Evolutionary conservation across 2,113 vertebrate genomes (phyloP).

Genomic region (Lophura nycthemera): DNA sequence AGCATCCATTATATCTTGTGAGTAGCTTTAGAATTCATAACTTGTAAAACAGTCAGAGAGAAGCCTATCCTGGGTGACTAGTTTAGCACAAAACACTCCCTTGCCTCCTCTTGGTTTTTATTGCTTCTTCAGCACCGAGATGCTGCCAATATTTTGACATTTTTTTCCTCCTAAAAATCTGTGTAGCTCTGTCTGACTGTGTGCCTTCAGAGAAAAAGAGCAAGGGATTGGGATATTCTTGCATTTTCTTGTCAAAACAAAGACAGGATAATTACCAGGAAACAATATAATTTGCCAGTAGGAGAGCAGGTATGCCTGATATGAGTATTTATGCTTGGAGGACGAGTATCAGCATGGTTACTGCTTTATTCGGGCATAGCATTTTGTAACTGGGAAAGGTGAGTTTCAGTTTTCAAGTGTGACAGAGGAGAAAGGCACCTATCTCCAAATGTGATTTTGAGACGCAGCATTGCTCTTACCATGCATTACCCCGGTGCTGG

Average conservation of each 20-base stretch:
- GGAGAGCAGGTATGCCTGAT: neutral
- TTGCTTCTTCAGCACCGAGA: constrained; percentile 16
- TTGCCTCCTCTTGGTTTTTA: constrained; percentile 50
- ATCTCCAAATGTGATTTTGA: neutral
- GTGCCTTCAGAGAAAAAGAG: constrained; percentile 34
- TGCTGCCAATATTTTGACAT: constrained; percentile 55
- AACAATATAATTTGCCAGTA: neutral
- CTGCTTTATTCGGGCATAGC: neutral
- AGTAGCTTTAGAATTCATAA: constrained; percentile 32
- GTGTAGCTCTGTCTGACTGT: neutral
- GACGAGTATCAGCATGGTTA: neutral
- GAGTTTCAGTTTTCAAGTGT: neutral
- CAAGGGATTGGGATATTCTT: constrained; percentile 21
- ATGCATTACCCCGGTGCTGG: neutral
- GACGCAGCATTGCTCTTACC: neutral
- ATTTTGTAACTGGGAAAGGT: neutral
- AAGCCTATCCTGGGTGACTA: constrained; percentile 26
- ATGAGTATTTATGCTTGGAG: neutral
- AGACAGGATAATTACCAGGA: neutral
- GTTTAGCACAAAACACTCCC: constrained; percentile 48
- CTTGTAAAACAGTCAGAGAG: constrained; percentile 38
- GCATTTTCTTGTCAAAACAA: constrained; percentile 13
- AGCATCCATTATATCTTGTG: neutral
- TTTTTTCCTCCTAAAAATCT: neutral
- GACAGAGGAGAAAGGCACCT: rapidly evolving